phyloP scores from a whole-genome alignment of 2,888 invertebrate genomes.

The Mythimna albipuncta region DNA sequence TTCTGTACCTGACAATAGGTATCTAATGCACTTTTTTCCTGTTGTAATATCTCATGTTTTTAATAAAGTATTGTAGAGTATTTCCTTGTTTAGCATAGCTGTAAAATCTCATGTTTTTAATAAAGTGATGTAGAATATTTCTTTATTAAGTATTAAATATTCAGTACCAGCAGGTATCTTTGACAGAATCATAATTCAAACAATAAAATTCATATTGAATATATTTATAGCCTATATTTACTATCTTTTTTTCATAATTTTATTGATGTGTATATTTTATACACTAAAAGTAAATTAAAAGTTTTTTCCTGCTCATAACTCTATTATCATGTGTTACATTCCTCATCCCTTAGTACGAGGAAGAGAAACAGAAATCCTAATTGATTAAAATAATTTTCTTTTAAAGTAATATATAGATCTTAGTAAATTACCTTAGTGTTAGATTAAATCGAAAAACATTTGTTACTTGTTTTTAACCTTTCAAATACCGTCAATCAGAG shows the following conservation, averaged over 20 bases:
- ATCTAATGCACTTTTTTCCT: constrained; percentile 40
- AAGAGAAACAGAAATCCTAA: not conserved
- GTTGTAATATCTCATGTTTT: constrained; percentile 29
- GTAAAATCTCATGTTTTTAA: constrained; percentile 7
- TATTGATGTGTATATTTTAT: not conserved
- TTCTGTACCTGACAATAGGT: constrained; percentile 1
- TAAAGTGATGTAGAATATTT: constrained; percentile 25
- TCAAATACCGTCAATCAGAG: too few relatives aligned
- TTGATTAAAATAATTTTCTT: not conserved
- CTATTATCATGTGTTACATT: too few relatives aligned
- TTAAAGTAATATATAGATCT: not conserved
- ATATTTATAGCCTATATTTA: too few relatives aligned
- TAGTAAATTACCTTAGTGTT: too few relatives aligned
- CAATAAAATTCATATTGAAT: not conserved
- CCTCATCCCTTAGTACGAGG: too few relatives aligned
- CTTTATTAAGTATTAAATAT: constrained; percentile 14
- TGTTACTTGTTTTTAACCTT: too few relatives aligned
- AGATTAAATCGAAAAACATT: not conserved
- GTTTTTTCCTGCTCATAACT: too few relatives aligned
- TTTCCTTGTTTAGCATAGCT: constrained; percentile 33
- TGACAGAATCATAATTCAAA: not conserved
- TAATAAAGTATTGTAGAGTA: constrained; percentile 1
- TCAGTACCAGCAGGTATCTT: not conserved
- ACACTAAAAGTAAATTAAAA: too few relatives aligned
- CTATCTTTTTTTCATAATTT: not conserved